Evolutionary conservation across 2,888 invertebrate genomes (phyloP), one percentile per base, ranked within the genome.

Genomic region (Buathra laborator): DNA sequence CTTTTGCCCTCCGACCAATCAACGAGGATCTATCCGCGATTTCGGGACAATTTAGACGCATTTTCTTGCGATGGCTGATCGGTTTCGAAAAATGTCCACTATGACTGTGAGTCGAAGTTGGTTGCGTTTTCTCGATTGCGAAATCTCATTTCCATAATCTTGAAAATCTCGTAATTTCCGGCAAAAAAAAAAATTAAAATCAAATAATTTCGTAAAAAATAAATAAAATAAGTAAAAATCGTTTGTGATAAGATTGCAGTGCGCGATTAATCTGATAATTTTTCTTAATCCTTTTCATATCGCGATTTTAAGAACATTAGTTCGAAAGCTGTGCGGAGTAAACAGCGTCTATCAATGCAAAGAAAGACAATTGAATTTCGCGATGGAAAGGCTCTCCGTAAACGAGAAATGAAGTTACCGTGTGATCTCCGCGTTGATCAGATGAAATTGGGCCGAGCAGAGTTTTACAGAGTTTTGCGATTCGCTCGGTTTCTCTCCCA

Each of bases 391-490:
- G 19, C 24, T 24, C 24, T n/a, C 16, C n/a, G 32, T 32, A 62
- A 62, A 29, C 68, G 56, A 79, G 66, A 84, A 90, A 89, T 78
- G 71, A 87, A 87, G 87, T 90, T 88, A 89, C 83, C 81, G 81
- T 86, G 86, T 86, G 89, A 90, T 90, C 88, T 78, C 78, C 51
- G 53, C 86, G 85, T 87, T 89, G 90, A 91, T 89, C 90, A 86
- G 87, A 89, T 87, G 76, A 85, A 89, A 88, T 89, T 88, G 88
- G 88, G 77, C 75, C 81, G 24, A 24, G 24, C 3, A 24, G 84
- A 86, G 59, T 83, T 83, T 56, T 51, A 12, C 77, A 76, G 84
- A 85, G 86, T 83, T 87, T 75, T 44, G 75, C 79, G 88, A 84
- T 74, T 86, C 81, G 78, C 85, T 85, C 86, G 86, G 81, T 67